phyloP scores from a whole-genome alignment of 2,797 vertebrate species.

The Hybognathus amarus region DNA sequence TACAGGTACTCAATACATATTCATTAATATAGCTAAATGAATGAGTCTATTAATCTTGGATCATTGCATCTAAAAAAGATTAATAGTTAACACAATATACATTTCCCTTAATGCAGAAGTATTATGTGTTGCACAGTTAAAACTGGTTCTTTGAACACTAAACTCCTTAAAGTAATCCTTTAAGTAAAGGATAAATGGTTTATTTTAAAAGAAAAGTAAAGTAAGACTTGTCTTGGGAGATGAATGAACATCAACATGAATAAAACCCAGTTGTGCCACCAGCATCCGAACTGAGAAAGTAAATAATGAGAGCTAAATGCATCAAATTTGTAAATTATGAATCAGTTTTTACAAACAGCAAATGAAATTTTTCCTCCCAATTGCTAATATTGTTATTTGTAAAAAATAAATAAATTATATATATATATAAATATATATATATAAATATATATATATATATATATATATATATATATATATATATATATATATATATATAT shows the following conservation, averaged over 20 bases:
- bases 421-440: not conserved
- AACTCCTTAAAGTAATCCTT: not conserved
- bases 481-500: not conserved
- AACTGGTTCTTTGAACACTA: not conserved
- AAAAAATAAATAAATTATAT: too few species aligned
- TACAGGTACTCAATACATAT: not conserved
- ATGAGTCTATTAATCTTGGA: too few species aligned
- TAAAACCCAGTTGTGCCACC: not conserved
- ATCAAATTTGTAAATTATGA: not conserved
- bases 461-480: not conserved
- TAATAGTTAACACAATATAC: not conserved
- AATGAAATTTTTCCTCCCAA: too few species aligned
- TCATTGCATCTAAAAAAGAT: not conserved
- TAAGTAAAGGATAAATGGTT: constrained; percentile 1
- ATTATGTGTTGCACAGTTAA: not conserved
- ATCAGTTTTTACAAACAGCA: not conserved
- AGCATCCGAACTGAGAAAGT: not conserved
- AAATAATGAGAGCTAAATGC: not conserved
- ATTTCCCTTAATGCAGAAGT: not conserved
- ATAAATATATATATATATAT: too few species aligned
- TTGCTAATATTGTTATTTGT: not conserved
- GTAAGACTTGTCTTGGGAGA: not conserved
- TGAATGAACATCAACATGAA: not conserved
- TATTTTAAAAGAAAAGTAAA: not conserved
- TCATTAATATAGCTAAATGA: not conserved